Base-by-base conservation (phyloP, 2,888 invertebrate genomes). In the Asteroscopus sphinx region DNA sequence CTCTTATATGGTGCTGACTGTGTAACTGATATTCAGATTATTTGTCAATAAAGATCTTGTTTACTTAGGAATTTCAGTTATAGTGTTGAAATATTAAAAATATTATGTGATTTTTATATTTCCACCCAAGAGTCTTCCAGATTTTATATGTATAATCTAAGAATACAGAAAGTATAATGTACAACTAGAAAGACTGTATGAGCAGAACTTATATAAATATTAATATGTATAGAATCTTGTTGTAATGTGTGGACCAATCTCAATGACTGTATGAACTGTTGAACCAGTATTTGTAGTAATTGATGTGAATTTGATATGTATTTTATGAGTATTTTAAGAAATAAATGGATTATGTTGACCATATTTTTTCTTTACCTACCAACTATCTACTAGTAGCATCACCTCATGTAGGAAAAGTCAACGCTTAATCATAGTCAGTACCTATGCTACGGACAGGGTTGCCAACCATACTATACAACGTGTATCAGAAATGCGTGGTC, bases 11-110 rank as follows among this genome's bases (percentile, higher is more conserved):
- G 41, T 59, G 37, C 36, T 52, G 39, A 61, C 39, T 59, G 52
- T 58, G 61, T 72, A 60, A 67, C 52, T 74, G 72, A 74, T 69
- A 66, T 74, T 74, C 56, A 66, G 54, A 55, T 55, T 26, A 57
- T 53, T 46, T 51, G 9, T 39, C 26, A 33, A 13, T 15, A 26
- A 47, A 51, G 28, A 49, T 54, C 12, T 42, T 62, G 44, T 32
- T 45, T 47, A 25, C n/a, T 12, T 42, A 33, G 15, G 21, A 35
- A 17, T 42, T 42, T 53, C n/a, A 35, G 28, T 36, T 32, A 9
- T 33, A 45, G 11, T 21, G 26, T 35, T 62, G 55, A 28, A 45
- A 54, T 60, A 52, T 36, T 45, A 30, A 61, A 59, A 53, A 48
- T 1, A 28, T 11, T 30, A 36, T 0, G 0, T 30, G 1, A 12